Evolutionary conservation across 1,140 invertebrate genomes (phyloP), one percentile per base, ranked within the genome.

Genomic region (Palaemon carinicauda): DNA sequence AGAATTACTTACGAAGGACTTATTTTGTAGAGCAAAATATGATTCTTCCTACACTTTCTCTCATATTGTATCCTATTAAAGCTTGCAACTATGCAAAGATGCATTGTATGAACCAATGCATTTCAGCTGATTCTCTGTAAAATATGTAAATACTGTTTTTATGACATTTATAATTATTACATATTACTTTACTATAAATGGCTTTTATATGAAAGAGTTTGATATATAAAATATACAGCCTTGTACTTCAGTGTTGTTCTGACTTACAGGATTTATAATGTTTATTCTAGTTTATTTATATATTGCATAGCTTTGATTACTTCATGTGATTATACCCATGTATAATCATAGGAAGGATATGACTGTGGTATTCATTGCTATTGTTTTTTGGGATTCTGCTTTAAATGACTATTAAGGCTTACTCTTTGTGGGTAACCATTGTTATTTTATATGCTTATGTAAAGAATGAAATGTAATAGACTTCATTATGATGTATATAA

Each of bases 111-210:
- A 77, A 60, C 54, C 54, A 27, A 51, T 60, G n/a, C 50, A 41
- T 50, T 50, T 56, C 56, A 31, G 77, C 53, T 0, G 50, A 73
- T 80, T 80, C 83, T 86, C 27, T 86, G 83, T 86, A 86, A 41
- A n/a, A 86, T 86, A 52, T 86, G 83, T 86, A 86, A 50, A 86
- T 86, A 86, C 14, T 85, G 56, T 83, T 84, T 84, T 86, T 85
- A 71, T 85, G 60, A 83, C 69, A 19, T 73, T 29, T 31, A 73
- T 73, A 73, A 73, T 29, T 17, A 73, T 29, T 29, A 31, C 65
- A 31, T 60, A 84, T 84, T 84, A 78, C 82, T 77, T 71, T 82
- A 53, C 53, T 33, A 82, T 54, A 78, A 56, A 77, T 73, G 33
- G 69, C 24, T 73, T 29, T 73, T 29, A 29, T 73, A 73, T 29